phyloP scores from a whole-genome alignment of 1,140 invertebrate species.

The Chrysomallon squamiferum region DNA sequence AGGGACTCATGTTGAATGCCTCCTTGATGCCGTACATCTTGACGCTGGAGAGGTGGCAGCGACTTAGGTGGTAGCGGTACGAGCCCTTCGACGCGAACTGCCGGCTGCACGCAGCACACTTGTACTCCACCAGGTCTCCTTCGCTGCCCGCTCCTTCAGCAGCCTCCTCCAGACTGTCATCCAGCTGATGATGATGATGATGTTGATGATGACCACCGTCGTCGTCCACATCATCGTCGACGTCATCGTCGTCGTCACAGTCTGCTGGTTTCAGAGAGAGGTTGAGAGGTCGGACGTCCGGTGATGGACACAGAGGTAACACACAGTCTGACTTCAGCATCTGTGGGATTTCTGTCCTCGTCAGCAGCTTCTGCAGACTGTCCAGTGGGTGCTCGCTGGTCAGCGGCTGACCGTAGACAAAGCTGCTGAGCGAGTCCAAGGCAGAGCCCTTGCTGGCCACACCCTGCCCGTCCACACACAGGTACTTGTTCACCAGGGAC shows the following conservation, averaged over 20 bases:
- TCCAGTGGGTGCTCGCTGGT: conserved; percentile 75
- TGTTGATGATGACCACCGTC: background rate
- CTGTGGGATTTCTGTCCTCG: conserved; percentile 83
- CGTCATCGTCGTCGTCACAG: conserved; percentile 28
- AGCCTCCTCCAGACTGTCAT: conserved; percentile 5
- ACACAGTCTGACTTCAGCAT: conserved; percentile 17
- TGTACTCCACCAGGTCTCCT: conserved; percentile 62
- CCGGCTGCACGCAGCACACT: conserved; percentile 95
- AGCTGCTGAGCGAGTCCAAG: conserved; percentile 54
- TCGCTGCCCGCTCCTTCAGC: conserved; percentile 26
- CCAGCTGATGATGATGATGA: conserved; percentile 16
- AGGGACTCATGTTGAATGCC: conserved; percentile 71
- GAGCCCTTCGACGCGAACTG: conserved; percentile 96
- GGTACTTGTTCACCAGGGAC: conserved; percentile 35
- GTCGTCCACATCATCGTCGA: conserved; percentile 21
- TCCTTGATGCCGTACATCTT: conserved; percentile 77
- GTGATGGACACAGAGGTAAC: conserved; percentile 7
- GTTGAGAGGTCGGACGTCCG: conserved; percentile 40
- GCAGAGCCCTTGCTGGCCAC: conserved; percentile 35
- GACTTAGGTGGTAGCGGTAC: conserved; percentile 93
- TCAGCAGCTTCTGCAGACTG: conserved; percentile 91
- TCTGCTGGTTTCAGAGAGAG: conserved; percentile 38
- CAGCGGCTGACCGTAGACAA: conserved; percentile 56
- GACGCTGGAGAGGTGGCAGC: conserved; percentile 82
- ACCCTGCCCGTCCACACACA: conserved; percentile 38